A percentile compares a stretch with the other conserved stretches of the same genome.
Evolutionary conservation across 2,113 vertebrate species (phyloP).

Genomic region (Puffinus mauretanicus): DNA sequence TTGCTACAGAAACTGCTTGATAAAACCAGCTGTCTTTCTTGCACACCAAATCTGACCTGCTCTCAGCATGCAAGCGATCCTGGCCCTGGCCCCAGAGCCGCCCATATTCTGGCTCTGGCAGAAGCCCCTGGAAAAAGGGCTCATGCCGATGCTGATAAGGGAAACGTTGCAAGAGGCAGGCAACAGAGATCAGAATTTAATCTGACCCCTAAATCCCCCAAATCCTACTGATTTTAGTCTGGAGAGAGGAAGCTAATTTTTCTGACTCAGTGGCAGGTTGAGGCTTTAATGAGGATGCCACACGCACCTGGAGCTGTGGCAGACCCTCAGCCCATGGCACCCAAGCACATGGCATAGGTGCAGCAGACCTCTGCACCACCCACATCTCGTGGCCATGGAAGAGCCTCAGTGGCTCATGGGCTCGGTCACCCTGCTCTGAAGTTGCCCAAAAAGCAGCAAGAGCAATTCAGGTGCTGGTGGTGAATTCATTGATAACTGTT

Average conservation of each 20-base stretch:
- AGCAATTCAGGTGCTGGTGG: neutral
- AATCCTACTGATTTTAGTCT: neutral
- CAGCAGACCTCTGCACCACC: neutral
- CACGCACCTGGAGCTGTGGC: neutral
- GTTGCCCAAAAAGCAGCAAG: neutral
- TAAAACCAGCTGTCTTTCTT: neutral
- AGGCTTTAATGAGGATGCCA: neutral
- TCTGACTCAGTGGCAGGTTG: neutral
- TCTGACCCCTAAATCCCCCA: neutral
- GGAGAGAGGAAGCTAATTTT: neutral
- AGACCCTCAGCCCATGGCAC: neutral
- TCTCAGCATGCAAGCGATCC: neutral
- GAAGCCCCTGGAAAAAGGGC: neutral
- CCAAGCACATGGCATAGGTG: neutral
- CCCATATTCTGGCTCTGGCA: neutral
- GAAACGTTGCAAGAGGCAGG: neutral
- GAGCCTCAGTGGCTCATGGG: neutral
- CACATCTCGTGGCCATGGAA: neutral
- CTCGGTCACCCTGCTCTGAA: neutral
- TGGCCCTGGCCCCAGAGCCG: neutral
- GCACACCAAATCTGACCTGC: neutral
- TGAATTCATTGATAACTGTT: neutral
- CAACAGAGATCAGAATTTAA: neutral
- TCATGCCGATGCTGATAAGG: neutral
- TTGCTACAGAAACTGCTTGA: neutral